These are phyloP conservation scores for Spisula solida DNA, from an alignment of 2,888 invertebrate genomes.

Conservation along the genomic window DNA sequence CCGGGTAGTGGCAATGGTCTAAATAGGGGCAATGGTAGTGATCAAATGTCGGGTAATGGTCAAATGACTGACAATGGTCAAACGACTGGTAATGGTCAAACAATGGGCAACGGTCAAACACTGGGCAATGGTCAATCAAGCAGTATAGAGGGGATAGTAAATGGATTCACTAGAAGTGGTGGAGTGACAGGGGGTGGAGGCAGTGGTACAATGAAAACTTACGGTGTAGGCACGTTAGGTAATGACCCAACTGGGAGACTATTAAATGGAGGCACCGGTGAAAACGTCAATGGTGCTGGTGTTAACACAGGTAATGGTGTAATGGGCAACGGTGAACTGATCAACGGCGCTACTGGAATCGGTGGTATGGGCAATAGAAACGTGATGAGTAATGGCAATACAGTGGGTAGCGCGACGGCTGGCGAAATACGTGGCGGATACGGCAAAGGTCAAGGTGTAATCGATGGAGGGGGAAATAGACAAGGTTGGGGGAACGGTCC, in stretches of 20 bases:
- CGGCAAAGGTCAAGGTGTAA: not conserved
- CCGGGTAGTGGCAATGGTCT: not conserved
- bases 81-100: too few relatives aligned
- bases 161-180: too few relatives aligned
- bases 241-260: not conserved
- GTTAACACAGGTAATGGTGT: not conserved
- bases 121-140: too few relatives aligned
- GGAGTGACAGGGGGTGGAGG: too few relatives aligned
- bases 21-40: not conserved
- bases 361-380: not conserved
- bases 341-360: not conserved
- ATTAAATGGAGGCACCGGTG: not conserved
- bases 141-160: too few relatives aligned
- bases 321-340: not conserved
- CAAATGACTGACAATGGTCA: too few relatives aligned
- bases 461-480: not conserved
- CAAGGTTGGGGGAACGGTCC: not conserved
- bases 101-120: too few relatives aligned
- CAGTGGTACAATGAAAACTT: too few relatives aligned
- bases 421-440: not conserved
- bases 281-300: not conserved
- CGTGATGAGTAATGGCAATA: not conserved
- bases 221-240: too few relatives aligned
- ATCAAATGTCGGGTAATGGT: too few relatives aligned
- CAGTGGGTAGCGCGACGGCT: not conserved